Percentiles rank a stretch among this genome's conserved stretches.
phyloP scores from a whole-genome alignment of 53 echinoderm and acorn worm species.

The Stichopus horrens region DNA sequence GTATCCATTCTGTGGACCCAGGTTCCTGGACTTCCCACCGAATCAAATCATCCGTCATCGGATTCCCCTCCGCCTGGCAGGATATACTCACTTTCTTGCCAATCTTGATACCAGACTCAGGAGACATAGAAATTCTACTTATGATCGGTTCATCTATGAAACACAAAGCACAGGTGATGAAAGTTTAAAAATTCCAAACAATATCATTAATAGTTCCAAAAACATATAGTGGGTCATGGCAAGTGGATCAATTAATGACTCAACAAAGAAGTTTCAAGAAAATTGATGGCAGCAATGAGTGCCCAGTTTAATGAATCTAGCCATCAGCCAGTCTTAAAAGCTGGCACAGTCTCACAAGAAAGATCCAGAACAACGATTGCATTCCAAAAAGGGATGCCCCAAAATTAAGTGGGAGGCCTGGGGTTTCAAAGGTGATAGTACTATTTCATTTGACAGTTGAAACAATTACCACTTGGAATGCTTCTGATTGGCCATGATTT shows the following conservation, averaged over 20 bases:
- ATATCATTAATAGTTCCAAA: not conserved
- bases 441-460: too few relatives aligned
- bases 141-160: conserved; percentile 28
- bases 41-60: not conserved
- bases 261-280: conserved; percentile 2
- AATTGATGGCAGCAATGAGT: not conserved
- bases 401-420: too few relatives aligned
- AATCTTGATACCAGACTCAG: not conserved
- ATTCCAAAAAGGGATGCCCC: too few relatives aligned
- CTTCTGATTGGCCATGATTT: too few relatives aligned
- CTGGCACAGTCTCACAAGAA: too few relatives aligned
- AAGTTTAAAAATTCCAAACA: not conserved
- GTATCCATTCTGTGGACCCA: conserved; percentile 19
- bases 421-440: too few relatives aligned
- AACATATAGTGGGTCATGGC: not conserved
- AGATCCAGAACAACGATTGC: too few relatives aligned
- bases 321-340: too few relatives aligned
- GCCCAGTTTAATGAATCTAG: not conserved
- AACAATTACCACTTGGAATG: too few relatives aligned
- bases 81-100: not conserved
- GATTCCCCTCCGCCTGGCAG: conserved; percentile 31
- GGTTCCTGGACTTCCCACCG: conserved; percentile 12
- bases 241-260: not conserved
- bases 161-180: not conserved
- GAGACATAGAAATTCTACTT: not conserved